phyloP scores from a whole-genome alignment of 2,113 vertebrate genomes.

The Clarias macrocephalus region DNA sequence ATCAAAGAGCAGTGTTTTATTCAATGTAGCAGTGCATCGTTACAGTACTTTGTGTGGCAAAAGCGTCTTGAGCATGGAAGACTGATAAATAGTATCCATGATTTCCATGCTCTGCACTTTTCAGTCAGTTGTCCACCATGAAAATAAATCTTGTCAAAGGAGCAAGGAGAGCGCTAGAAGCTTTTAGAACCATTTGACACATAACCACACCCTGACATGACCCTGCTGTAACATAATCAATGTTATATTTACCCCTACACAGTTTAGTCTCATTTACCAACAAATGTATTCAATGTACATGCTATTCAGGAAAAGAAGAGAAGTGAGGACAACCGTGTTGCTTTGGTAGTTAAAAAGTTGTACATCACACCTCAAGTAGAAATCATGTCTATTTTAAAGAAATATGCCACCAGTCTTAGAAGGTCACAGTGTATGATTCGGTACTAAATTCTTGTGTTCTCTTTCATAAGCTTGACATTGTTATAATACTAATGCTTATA shows the following conservation, averaged over 20 bases:
- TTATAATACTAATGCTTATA: too few relatives aligned
- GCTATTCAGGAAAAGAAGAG: neutral
- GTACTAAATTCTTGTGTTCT: too few relatives aligned
- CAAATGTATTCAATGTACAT: neutral
- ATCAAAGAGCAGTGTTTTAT: constrained; percentile 17
- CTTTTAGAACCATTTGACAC: neutral
- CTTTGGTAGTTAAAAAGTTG: neutral
- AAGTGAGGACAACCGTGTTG: neutral
- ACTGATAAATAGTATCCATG: neutral
- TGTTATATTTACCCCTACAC: neutral
- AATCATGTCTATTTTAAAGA: neutral
- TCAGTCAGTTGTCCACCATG: constrained; percentile 11
- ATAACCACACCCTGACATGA: neutral
- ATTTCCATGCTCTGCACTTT: neutral
- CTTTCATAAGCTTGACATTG: too few relatives aligned
- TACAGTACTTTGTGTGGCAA: constrained; percentile 8
- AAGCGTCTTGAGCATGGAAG: neutral
- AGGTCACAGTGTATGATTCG: neutral
- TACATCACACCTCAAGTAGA: neutral
- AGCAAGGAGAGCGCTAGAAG: neutral
- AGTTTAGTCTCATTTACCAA: neutral
- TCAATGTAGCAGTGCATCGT: neutral
- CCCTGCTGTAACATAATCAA: neutral
- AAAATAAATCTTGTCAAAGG: constrained; percentile 30
- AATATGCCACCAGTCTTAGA: neutral